Evolutionary conservation across 2,888 invertebrate genomes (phyloP).

Genomic region (Callosobruchus maculatus): DNA sequence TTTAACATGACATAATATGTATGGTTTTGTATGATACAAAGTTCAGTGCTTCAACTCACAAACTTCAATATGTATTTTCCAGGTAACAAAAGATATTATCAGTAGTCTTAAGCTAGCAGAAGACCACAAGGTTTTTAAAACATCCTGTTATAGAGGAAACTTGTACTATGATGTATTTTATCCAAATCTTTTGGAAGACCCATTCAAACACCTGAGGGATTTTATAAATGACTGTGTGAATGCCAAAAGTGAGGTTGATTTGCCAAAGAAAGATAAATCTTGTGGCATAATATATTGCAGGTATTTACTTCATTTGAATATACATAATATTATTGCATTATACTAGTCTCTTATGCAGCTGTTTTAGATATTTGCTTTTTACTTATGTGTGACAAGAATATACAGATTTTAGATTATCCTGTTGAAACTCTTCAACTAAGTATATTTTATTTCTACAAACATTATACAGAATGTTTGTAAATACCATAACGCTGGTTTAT

Average conservation of each 20-base stretch:
- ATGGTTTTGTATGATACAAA: slow-evolving; percentile 2
- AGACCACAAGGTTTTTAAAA: slow-evolving; percentile 60
- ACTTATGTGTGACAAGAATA: too few relatives aligned
- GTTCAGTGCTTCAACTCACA: background rate
- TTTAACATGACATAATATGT: background rate
- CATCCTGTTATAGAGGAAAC: slow-evolving; percentile 88
- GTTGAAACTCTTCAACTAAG: too few relatives aligned
- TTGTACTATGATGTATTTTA: slow-evolving; percentile 92
- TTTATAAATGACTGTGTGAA: slow-evolving; percentile 69
- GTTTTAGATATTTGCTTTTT: too few relatives aligned
- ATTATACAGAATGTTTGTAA: too few relatives aligned
- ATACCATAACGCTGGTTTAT: too few relatives aligned
- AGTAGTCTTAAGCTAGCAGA: slow-evolving; percentile 60
- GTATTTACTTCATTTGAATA: background rate
- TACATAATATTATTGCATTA: too few relatives aligned
- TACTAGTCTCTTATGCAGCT: too few relatives aligned
- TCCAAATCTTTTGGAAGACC: slow-evolving; percentile 79
- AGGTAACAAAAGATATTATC: slow-evolving; percentile 82
- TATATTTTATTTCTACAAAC: too few relatives aligned
- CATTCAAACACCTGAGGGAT: slow-evolving; percentile 72
- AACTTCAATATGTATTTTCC: slow-evolving; percentile 11
- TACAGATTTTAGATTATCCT: too few relatives aligned
- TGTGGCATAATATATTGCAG: slow-evolving; percentile 29
- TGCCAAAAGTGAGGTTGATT: slow-evolving; percentile 52
- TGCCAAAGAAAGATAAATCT: slow-evolving; percentile 34